These are phyloP conservation scores for Araneus ventricosus DNA, from an alignment of 1,140 invertebrate genomes.

Conservation along the genomic window DNA sequence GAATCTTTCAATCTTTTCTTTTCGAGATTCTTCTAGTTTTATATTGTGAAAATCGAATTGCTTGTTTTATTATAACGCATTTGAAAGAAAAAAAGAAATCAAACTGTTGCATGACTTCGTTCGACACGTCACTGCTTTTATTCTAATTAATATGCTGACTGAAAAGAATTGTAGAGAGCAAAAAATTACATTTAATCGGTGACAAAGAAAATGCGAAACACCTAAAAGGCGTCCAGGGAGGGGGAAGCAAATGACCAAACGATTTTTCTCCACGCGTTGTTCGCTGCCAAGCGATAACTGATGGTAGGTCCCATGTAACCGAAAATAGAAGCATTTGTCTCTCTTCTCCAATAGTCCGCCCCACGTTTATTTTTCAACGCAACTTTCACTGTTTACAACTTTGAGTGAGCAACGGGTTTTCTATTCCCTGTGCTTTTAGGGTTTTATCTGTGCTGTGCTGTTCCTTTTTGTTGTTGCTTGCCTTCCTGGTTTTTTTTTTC, in stretches of 20 bases:
- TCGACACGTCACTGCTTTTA: too few relatives aligned
- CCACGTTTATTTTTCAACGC: constrained; percentile 66
- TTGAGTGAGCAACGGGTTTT: constrained; percentile 61
- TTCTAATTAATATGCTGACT: too few relatives aligned
- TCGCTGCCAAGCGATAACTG: constrained; percentile 67
- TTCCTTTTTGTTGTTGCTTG: neutral
- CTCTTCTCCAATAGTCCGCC: constrained; percentile 24
- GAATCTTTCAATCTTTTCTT: too few relatives aligned
- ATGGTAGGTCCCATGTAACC: constrained; percentile 69
- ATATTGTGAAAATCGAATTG: too few relatives aligned
- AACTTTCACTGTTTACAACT: constrained; percentile 56
- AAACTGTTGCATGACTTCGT: too few relatives aligned
- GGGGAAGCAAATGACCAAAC: constrained; percentile 60
- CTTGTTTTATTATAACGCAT: too few relatives aligned
- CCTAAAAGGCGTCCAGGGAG: constrained; percentile 63
- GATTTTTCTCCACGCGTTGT: constrained; percentile 70
- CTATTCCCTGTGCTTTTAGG: constrained; percentile 7
- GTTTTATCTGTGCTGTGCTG: constrained; percentile 2
- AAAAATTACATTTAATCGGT: neutral
- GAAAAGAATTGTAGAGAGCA: neutral
- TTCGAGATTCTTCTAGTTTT: too few relatives aligned
- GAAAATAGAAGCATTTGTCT: constrained; percentile 72
- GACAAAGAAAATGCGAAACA: constrained; percentile 59
- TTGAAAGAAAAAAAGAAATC: too few relatives aligned
- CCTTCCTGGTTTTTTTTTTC: neutral